These are phyloP conservation scores for Anthoscopus minutus DNA, from an alignment of 2,113 vertebrate genomes.

Conservation along the genomic window DNA sequence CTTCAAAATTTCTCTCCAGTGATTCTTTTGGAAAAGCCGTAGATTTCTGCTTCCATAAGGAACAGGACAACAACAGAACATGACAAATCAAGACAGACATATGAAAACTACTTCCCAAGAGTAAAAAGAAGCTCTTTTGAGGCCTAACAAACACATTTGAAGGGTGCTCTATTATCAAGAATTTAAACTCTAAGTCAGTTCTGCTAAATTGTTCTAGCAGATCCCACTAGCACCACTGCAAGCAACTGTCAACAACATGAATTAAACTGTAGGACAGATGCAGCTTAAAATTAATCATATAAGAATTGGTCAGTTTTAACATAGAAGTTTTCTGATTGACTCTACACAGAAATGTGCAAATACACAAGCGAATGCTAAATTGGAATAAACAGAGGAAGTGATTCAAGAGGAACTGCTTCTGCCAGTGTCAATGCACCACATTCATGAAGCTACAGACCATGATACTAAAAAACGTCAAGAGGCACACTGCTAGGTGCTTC, in stretches of 20 bases:
- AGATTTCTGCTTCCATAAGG: background rate
- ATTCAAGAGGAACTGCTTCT: background rate
- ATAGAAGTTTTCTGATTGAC: background rate
- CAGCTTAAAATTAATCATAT: background rate
- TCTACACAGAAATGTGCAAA: background rate
- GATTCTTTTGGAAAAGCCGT: background rate
- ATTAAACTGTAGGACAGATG: background rate
- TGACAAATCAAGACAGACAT: background rate
- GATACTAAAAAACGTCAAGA: background rate
- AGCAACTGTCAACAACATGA: background rate
- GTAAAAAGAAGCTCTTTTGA: background rate
- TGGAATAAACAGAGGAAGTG: background rate
- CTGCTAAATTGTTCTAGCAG: background rate
- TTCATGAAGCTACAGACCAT: background rate
- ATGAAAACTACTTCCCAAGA: background rate
- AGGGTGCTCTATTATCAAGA: background rate
- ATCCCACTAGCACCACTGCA: background rate
- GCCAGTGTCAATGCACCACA: background rate
- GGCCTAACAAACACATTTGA: background rate
- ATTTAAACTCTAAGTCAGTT: background rate
- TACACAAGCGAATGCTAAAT: background rate
- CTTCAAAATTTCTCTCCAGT: background rate
- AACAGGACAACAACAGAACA: background rate
- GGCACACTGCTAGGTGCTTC: background rate
- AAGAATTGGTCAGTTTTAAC: background rate